Evolutionary conservation across 2,888 invertebrate species (phyloP).

Genomic region (Tillus elongatus): DNA sequence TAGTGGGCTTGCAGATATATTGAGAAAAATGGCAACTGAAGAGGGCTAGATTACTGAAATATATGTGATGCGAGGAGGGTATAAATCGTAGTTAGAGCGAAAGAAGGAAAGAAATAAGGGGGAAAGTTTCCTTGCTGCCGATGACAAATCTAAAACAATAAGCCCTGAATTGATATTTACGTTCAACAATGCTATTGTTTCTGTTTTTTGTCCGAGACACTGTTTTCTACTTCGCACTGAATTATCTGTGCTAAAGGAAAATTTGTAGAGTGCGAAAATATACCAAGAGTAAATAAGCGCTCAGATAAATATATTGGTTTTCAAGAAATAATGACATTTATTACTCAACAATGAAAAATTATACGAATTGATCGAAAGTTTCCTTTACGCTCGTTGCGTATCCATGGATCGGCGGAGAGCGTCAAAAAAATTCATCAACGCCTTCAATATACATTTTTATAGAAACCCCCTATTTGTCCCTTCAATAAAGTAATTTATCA

Average conservation of each 20-base stretch:
- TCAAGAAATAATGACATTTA: background rate
- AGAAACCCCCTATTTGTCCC: too few relatives aligned
- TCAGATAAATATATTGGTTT: conserved; percentile 1
- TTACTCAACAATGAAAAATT: background rate
- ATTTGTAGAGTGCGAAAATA: conserved; percentile 3
- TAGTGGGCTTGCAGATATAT: conserved; percentile 38
- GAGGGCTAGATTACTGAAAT: conserved; percentile 41
- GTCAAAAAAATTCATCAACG: too few relatives aligned
- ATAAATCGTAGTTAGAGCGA: conserved; percentile 39
- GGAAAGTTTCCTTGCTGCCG: conserved; percentile 15
- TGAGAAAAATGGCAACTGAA: conserved; percentile 42
- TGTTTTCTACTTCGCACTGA: conserved; percentile 2
- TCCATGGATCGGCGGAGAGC: too few relatives aligned
- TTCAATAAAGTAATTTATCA: too few relatives aligned
- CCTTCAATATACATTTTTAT: too few relatives aligned
- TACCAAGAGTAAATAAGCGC: background rate
- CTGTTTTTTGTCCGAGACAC: conserved; percentile 8
- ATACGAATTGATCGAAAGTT: conserved; percentile 1
- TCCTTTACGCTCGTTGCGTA: background rate
- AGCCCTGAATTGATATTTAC: conserved; percentile 17
- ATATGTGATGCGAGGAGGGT: conserved; percentile 39
- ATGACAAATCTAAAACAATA: conserved; percentile 28
- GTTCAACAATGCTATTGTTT: conserved; percentile 14
- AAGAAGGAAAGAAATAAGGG: conserved; percentile 17
- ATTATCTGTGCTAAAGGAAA: conserved; percentile 1